Percentiles rank a stretch among this genome's conserved stretches.
Evolutionary conservation across 2,113 vertebrate species (phyloP).

Genomic region (Barbus barbus): DNA sequence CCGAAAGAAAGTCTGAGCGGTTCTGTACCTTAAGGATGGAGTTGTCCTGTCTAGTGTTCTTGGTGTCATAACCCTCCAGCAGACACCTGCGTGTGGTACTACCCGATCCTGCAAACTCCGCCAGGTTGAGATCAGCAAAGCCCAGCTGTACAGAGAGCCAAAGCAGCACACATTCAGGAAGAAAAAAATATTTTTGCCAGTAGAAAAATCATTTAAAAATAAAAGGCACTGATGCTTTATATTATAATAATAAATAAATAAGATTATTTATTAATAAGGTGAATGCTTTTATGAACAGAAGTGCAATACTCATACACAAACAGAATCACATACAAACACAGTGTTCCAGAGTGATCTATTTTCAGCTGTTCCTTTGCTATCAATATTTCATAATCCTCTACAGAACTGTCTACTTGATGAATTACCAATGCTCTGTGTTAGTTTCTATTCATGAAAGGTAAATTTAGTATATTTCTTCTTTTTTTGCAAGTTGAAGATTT

Average conservation of each 20-base stretch:
- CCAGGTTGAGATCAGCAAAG: slow-evolving; percentile 97
- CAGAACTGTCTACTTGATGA: slow-evolving; percentile 18
- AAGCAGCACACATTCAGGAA: slow-evolving; percentile 36
- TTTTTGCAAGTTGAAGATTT: no score
- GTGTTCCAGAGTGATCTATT: slow-evolving; percentile 26
- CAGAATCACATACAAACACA: background rate
- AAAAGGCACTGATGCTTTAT: background rate
- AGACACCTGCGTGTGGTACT: slow-evolving; percentile 93
- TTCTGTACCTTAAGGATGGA: slow-evolving; percentile 95
- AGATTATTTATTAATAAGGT: background rate
- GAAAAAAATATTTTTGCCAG: background rate
- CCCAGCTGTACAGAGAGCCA: slow-evolving; percentile 80
- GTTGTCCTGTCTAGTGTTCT: slow-evolving; percentile 98
- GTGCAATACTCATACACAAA: background rate
- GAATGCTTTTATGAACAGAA: slow-evolving; percentile 8
- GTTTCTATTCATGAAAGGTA: background rate
- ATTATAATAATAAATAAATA: no score
- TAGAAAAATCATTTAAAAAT: background rate
- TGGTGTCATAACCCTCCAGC: slow-evolving; percentile 98
- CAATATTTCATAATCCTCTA: slow-evolving; percentile 33
- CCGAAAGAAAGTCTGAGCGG: background rate
- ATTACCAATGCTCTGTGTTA: background rate
- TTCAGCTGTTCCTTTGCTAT: slow-evolving; percentile 26
- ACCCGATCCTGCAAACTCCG: slow-evolving; percentile 97
- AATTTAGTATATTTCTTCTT: no score